Conservation (phyloP, 2,113 vertebrate species). For the Ciconia maguari region DNA sequence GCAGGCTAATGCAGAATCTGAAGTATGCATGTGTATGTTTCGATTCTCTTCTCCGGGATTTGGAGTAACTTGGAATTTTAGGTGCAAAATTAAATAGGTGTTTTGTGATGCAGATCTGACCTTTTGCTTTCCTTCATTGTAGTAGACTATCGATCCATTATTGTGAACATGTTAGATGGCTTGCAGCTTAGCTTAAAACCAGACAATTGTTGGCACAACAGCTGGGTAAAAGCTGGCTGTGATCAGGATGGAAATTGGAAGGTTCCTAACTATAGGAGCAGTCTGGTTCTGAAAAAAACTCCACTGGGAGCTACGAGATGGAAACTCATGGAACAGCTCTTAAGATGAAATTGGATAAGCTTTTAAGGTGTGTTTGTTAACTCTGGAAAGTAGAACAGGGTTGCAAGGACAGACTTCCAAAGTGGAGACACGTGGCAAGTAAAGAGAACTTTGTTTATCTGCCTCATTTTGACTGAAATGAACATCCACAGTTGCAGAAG, state of each 20-base stretch:
- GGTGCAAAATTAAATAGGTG: not conserved
- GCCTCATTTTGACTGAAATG: not conserved
- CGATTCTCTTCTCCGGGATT: not conserved
- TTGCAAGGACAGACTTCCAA: not conserved
- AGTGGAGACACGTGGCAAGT: not conserved
- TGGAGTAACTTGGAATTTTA: not conserved
- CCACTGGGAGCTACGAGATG: not conserved
- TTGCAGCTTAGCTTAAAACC: slow-evolving; percentile 16
- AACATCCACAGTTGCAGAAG: not conserved
- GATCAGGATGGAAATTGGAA: not conserved
- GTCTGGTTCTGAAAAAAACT: not conserved
- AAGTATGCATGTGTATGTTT: not conserved
- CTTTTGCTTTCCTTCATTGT: slow-evolving; percentile 14
- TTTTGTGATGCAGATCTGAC: not conserved
- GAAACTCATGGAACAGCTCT: not conserved
- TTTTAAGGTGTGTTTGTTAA: not conserved
- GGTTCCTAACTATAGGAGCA: not conserved
- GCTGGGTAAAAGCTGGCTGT: not conserved
- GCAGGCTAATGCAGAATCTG: not conserved
- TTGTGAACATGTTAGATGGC: not conserved
- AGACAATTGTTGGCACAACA: not conserved
- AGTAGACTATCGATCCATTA: slow-evolving; percentile 2
- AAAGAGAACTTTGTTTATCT: not conserved
- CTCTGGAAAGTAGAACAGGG: not conserved
- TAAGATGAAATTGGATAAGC: not conserved